Conservation (phyloP, 2,888 invertebrate species). For the Drosophila mayaguana region DNA sequence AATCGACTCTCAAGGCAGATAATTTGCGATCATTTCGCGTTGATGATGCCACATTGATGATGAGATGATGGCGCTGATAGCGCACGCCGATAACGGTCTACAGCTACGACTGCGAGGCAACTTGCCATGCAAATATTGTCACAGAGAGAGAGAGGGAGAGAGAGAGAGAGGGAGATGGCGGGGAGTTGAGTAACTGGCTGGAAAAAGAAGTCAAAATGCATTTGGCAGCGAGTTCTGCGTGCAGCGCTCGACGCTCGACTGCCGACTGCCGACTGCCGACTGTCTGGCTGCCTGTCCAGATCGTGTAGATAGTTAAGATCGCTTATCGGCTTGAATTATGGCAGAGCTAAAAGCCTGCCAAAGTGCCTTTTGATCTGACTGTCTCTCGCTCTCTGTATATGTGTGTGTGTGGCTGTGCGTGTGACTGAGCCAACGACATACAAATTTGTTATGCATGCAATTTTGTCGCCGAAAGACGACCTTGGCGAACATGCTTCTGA, state of each 20-base stretch:
- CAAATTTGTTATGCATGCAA: constrained; percentile 68
- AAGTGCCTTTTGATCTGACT: constrained; percentile 53
- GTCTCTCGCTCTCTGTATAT: constrained; percentile 1
- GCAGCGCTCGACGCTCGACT: background rate
- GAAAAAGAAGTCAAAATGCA: constrained; percentile 56
- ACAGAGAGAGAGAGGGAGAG: constrained; percentile 7
- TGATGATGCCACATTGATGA: constrained; percentile 79
- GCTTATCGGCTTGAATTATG: constrained; percentile 79
- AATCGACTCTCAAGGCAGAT: constrained; percentile 66
- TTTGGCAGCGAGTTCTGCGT: constrained; percentile 45
- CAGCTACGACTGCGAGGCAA: constrained; percentile 10
- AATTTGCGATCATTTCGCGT: constrained; percentile 80
- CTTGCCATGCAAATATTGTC: constrained; percentile 73
- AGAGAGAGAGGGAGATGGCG: background rate
- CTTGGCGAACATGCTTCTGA: constrained; percentile 51
- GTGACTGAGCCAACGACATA: constrained; percentile 23
- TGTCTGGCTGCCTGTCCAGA: constrained; percentile 64
- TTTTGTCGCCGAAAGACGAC: constrained; percentile 61
- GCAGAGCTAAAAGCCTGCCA: constrained; percentile 79
- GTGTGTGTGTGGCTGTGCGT: constrained; percentile 19
- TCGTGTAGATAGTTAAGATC: constrained; percentile 81
- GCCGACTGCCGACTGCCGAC: constrained; percentile 19
- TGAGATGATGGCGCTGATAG: constrained; percentile 78
- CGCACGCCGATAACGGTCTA: constrained; percentile 62
- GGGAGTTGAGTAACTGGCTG: constrained; percentile 27